Base-by-base conservation (phyloP, 2,797 vertebrate genomes). In the Chaunax sp. region DNA sequence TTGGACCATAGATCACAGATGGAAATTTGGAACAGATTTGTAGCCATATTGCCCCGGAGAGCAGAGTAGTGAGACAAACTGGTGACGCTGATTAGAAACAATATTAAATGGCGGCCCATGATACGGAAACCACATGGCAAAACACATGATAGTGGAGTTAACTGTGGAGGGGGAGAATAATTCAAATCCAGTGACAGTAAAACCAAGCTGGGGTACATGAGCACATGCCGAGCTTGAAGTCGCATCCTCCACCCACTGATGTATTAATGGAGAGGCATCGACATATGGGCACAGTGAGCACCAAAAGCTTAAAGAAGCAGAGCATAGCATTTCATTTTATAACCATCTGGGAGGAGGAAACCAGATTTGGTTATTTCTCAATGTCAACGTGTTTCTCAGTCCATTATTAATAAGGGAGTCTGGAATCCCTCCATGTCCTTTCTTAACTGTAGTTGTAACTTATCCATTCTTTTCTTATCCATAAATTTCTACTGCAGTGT, bases 31-130 rank as follows among this genome's bases (percentile, higher is more conserved):
- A 30, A 26, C 6, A 55, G 14, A 12, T 26, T 13, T 11, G 23
- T 15, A 19, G 22, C 14, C 2, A 8, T 1, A 11, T 19, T 30
- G 4, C 23, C 30, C 57, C 35, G 28, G 7, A 30, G 16, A 52
- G 40, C 22, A 26, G 35, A 46, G n/a, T 19, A 1, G 0, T 53
- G 50, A 54, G 18, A 38, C 22, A 33, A 47, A 56, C 30, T 8
- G 10, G 38, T 57, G 30, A 19, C 25, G 15, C 50, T 37, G n/a
- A 68, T 64, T 58, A 59, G 25, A 62, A 30, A 54, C 8, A 47
- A 51, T 55, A 56, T 55, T 35, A 44, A n/a, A 53, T 22, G 16
- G 10, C 6, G 5, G 12, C 23, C 10, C 5, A 4, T 18, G 16
- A 15, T 66, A 65, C 11, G 13, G 41, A 30, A 33, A 49, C 33